Conservation (phyloP, 2,113 vertebrate genomes). For the Mungos mungo region DNA sequence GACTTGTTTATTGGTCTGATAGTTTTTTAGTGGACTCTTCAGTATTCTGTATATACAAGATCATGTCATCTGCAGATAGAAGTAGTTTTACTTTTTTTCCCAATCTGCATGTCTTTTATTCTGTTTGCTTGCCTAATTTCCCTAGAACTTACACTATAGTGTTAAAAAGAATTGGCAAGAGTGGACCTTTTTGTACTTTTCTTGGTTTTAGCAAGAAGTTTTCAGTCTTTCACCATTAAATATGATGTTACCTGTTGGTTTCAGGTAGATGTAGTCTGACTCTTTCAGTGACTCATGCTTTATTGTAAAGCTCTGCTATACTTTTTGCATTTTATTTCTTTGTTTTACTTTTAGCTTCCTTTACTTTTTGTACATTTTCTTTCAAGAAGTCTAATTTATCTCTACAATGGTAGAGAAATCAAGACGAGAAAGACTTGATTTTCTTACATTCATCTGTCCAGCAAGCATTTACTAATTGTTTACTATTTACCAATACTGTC, state of each 20-base stretch:
- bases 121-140: constrained; percentile 20
- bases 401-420: not conserved
- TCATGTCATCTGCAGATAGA: not conserved
- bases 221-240: not conserved
- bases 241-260: constrained; percentile 16
- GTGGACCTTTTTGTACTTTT: not conserved
- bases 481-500: not conserved
- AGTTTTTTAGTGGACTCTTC: constrained; percentile 11
- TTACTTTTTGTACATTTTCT: constrained; percentile 44
- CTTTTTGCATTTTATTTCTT: constrained; percentile 13
- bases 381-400: not conserved
- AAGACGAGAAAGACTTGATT: not conserved
- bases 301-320: constrained; percentile 17
- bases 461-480: not conserved
- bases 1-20: not conserved
- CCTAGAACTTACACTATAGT: not conserved
- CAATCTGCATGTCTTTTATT: constrained; percentile 15
- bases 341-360: constrained; percentile 33
- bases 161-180: not conserved
- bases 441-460: constrained; percentile 21
- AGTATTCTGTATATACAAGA: constrained; percentile 20
- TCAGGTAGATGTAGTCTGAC: not conserved
- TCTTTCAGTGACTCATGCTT: not conserved
- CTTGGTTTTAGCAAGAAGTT: not conserved
- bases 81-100: constrained; percentile 6